phyloP scores from a whole-genome alignment of 2,888 invertebrate species.

The Oscheius sp. region DNA sequence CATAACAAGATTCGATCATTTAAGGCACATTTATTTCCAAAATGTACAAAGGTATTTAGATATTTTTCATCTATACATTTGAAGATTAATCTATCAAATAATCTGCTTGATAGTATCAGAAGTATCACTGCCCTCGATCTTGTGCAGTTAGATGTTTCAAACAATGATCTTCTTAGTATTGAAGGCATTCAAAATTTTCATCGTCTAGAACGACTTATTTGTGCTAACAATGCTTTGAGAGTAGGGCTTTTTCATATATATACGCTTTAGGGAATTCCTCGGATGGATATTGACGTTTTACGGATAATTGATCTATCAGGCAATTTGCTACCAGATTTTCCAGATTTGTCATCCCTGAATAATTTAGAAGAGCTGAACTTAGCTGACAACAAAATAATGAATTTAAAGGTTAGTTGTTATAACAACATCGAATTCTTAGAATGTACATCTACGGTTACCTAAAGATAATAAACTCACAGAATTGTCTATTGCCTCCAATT shows the following conservation, averaged over 20 bases:
- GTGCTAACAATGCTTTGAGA: neutral
- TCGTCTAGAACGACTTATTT: neutral
- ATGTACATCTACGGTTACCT: neutral
- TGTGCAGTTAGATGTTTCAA: neutral
- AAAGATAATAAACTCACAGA: neutral
- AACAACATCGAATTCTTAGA: neutral
- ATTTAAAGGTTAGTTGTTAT: neutral
- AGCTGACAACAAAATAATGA: neutral
- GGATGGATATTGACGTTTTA: neutral
- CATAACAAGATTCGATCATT: neutral
- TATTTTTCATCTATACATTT: too few species aligned
- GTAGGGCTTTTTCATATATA: neutral
- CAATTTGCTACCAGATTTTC: neutral
- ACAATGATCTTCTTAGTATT: conserved; percentile 4
- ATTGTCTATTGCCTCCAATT: neutral
- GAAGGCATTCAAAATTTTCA: conserved; percentile 8
- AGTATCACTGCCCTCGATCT: too few species aligned
- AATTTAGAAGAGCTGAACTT: conserved; percentile 8
- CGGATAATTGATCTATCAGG: conserved; percentile 1
- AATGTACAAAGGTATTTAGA: neutral
- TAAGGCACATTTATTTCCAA: neutral
- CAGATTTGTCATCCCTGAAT: neutral
- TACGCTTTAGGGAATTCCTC: neutral
- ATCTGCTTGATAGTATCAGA: neutral
- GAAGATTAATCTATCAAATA: conserved; percentile 3